These are phyloP conservation scores for Epinotia nisella DNA, from an alignment of 2,888 invertebrate species.

Conservation along the genomic window DNA sequence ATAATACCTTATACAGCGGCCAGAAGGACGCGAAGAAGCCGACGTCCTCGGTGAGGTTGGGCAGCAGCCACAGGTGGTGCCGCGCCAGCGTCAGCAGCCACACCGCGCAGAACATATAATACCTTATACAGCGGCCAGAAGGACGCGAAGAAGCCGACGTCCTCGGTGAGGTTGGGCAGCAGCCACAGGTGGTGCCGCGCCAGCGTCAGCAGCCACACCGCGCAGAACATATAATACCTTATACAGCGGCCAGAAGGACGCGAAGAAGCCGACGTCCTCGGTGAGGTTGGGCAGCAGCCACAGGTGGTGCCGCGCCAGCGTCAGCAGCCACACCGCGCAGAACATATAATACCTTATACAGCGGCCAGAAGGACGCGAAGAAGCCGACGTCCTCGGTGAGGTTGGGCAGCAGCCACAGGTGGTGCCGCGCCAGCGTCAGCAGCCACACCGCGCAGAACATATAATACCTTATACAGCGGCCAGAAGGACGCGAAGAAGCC, in stretches of 20 bases:
- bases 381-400: not conserved
- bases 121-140: too few species aligned
- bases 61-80: not conserved
- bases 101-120: too few species aligned
- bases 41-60: not conserved
- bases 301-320: too few species aligned
- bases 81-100: too few species aligned
- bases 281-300: too few species aligned
- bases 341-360: constrained; percentile 89
- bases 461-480: constrained; percentile 94
- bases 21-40: not conserved
- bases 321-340: too few species aligned
- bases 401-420: not conserved
- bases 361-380: not conserved
- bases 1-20: too few species aligned
- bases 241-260: constrained; percentile 82
- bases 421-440: not conserved
- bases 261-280: not conserved
- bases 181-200: too few species aligned
- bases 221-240: constrained; percentile 82
- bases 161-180: too few species aligned
- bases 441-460: too few species aligned
- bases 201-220: too few species aligned
- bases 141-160: too few species aligned
- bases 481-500: constrained; percentile 99